These are phyloP conservation scores for Nowickia ferox DNA, from an alignment of 2,888 invertebrate genomes.

Conservation along the genomic window DNA sequence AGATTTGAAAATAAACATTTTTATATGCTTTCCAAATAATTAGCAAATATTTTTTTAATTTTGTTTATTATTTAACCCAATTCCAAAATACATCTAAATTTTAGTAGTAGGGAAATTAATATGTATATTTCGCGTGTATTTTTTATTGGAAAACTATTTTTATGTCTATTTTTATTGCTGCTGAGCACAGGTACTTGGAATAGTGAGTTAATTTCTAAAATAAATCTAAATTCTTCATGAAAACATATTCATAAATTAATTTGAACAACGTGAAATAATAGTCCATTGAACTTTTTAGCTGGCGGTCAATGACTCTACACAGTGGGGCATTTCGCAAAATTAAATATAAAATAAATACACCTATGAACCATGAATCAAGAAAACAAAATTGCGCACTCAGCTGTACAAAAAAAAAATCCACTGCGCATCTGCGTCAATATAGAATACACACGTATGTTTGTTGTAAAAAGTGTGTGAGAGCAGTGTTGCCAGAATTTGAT, in stretches of 20 bases:
- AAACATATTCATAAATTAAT: not conserved
- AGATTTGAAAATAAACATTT: conserved; percentile 14
- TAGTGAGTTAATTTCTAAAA: not conserved
- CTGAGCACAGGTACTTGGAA: not conserved
- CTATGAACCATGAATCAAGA: too few relatives aligned
- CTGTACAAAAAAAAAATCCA: too few relatives aligned
- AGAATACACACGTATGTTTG: too few relatives aligned
- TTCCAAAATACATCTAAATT: conserved; percentile 20
- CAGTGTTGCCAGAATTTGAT: too few relatives aligned
- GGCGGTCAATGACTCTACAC: conserved; percentile 14
- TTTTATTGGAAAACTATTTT: not conserved
- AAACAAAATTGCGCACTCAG: too few relatives aligned
- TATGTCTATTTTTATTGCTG: not conserved
- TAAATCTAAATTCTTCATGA: not conserved
- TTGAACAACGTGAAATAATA: not conserved
- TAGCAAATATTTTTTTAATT: not conserved
- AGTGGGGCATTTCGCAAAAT: not conserved
- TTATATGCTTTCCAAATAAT: conserved; percentile 14
- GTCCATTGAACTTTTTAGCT: not conserved
- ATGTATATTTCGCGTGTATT: not conserved
- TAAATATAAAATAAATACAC: not conserved
- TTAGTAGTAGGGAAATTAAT: conserved; percentile 1
- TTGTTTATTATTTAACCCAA: conserved; percentile 16
- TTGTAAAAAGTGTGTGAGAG: too few relatives aligned
- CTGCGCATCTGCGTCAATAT: too few relatives aligned